phyloP scores from a whole-genome alignment of 2,888 invertebrate genomes.

The Agrotis ipsilon region DNA sequence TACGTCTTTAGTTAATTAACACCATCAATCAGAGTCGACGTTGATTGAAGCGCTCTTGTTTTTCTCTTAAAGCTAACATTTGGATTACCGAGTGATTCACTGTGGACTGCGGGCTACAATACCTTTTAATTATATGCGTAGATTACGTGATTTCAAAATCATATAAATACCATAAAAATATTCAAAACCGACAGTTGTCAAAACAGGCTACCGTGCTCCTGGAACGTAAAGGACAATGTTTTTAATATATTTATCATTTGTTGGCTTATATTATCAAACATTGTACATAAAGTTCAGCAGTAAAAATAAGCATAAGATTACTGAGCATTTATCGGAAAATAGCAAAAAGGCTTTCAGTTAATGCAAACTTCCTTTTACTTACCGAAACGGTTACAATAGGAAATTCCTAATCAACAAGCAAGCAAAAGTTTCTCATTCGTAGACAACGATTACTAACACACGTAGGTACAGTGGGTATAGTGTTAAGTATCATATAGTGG shows the following conservation, averaged over 20 bases:
- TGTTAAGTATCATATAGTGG: conserved; percentile 40
- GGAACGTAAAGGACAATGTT: too few species aligned
- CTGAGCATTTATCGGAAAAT: too few species aligned
- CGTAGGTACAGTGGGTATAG: conserved; percentile 26
- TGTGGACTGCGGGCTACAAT: conserved; percentile 27
- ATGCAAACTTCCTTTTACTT: background rate
- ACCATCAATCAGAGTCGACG: conserved; percentile 80
- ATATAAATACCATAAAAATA: background rate
- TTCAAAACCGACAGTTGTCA: too few species aligned
- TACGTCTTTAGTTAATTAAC: conserved; percentile 72
- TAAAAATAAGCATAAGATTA: too few species aligned
- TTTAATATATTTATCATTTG: too few species aligned
- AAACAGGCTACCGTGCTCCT: too few species aligned
- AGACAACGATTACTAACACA: conserved; percentile 44
- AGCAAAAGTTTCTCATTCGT: conserved; percentile 34
- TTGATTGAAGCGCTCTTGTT: conserved; percentile 77
- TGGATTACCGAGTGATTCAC: conserved; percentile 47
- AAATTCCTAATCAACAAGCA: conserved; percentile 27
- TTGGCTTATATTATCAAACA: too few species aligned
- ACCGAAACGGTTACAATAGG: background rate
- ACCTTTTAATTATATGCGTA: background rate
- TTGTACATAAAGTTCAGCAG: too few species aligned
- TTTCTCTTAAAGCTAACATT: conserved; percentile 63
- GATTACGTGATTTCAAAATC: background rate
- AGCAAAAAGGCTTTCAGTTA: background rate